phyloP scores from a whole-genome alignment of 2,797 vertebrate genomes.

The Acridotheres tristis region DNA sequence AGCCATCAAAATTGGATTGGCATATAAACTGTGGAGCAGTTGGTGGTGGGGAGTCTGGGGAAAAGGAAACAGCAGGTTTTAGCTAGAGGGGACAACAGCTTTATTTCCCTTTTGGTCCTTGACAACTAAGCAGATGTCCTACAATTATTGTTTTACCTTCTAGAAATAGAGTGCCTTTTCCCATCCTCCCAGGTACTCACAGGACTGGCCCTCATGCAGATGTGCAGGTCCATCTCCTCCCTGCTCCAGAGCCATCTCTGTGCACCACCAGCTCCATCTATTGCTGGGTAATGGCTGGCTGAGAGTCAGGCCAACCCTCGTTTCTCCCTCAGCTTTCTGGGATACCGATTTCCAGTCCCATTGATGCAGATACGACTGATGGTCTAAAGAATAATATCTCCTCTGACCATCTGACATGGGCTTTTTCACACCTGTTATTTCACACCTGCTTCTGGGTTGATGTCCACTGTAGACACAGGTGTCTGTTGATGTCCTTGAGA shows the following conservation, averaged over 20 bases:
- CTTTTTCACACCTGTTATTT: neutral
- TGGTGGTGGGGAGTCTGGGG: conserved; percentile 78
- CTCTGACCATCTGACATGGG: fast-evolving
- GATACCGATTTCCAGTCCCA: neutral
- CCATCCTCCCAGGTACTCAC: conserved; percentile 54
- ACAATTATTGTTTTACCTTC: conserved; percentile 81
- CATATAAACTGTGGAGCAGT: conserved; percentile 78
- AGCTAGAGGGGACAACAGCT: conserved; percentile 83
- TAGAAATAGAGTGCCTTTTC: conserved; percentile 61
- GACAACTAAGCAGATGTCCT: conserved; percentile 83
- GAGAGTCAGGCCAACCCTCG: neutral
- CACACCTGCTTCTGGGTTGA: neutral
- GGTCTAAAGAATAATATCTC: no score
- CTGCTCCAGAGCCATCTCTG: neutral
- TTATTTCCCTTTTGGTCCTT: conserved; percentile 85
- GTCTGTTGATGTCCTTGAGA: neutral
- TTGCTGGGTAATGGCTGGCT: neutral
- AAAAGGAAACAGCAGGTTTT: conserved; percentile 80
- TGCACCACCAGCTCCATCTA: conserved; percentile 67
- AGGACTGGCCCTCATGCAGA: conserved; percentile 40
- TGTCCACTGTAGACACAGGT: fast-evolving
- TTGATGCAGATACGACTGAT: fast-evolving
- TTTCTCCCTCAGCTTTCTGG: neutral
- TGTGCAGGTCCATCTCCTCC: conserved; percentile 49
- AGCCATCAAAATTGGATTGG: conserved; percentile 79